Evolutionary conservation across 2,888 invertebrate species (phyloP).

Genomic region (Platerodrilus igneus): DNA sequence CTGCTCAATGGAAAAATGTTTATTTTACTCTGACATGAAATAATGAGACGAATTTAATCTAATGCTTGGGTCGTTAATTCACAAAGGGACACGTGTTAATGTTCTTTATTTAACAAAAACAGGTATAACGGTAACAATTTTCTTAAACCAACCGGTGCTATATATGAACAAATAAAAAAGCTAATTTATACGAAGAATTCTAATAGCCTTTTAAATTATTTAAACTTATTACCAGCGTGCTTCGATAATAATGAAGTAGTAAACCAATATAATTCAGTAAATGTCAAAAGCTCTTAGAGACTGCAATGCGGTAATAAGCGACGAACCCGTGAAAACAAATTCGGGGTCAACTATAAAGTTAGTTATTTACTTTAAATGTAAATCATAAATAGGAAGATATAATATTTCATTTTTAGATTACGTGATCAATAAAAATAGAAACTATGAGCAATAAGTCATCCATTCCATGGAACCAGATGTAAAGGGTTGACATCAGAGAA

Average conservation of each 20-base stretch:
- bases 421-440: constrained; percentile 31
- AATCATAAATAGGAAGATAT: constrained; percentile 17
- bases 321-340: too few species aligned
- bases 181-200: too few species aligned
- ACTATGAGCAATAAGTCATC: constrained; percentile 25
- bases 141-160: too few species aligned
- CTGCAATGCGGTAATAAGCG: too few species aligned
- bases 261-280: too few species aligned
- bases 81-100: constrained; percentile 17
- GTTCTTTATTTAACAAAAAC: too few species aligned
- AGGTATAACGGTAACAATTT: too few species aligned
- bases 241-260: too few species aligned
- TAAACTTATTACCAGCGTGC: too few species aligned
- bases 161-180: too few species aligned
- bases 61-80: constrained; percentile 19
- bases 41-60: constrained; percentile 21
- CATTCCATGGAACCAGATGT: constrained; percentile 26
- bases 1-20: constrained; percentile 16
- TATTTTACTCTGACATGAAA: constrained; percentile 12
- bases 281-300: too few species aligned
- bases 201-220: too few species aligned
- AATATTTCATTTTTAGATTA: constrained; percentile 28
- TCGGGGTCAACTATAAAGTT: constrained; percentile 10
- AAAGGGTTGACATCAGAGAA: constrained; percentile 29
- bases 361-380: constrained; percentile 20